Percentiles rank a stretch among this genome's conserved stretches.
Evolutionary conservation across 30 jellyfish, hydroid and myxozoan species (phyloP).

Genomic region (Nemopilema nomurai): DNA sequence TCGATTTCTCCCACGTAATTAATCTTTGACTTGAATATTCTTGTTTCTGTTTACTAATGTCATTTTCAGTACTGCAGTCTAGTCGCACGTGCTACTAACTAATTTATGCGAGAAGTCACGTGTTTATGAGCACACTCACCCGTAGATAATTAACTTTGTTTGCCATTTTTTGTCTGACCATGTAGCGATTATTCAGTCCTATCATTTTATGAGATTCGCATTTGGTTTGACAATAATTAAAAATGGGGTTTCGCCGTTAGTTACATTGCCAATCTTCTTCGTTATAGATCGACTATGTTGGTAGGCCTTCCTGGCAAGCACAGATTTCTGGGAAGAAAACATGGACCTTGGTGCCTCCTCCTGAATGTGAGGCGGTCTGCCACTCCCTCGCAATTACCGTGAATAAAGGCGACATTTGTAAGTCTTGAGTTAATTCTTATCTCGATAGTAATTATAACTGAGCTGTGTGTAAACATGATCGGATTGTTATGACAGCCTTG

Average conservation of each 20-base stretch:
- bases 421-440: conserved; percentile 1
- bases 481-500: too few relatives aligned
- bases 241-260: not conserved
- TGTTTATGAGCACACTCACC: too few relatives aligned
- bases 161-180: too few relatives aligned
- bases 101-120: too few relatives aligned
- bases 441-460: too few relatives aligned
- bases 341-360: conserved; percentile 94
- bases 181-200: too few relatives aligned
- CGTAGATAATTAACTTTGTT: not conserved
- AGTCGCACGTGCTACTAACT: too few relatives aligned
- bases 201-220: not conserved
- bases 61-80: not conserved
- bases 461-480: too few relatives aligned
- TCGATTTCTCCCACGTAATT: not conserved
- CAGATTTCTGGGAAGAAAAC: conserved; percentile 89
- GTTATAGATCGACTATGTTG: conserved; percentile 84
- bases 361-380: conserved; percentile 91
- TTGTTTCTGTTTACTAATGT: not conserved
- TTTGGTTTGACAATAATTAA: not conserved
- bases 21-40: not conserved
- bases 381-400: conserved; percentile 68
- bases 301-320: conserved; percentile 99
- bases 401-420: conserved; percentile 92
- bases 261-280: not conserved